Percentiles rank a stretch among this genome's conserved stretches.
phyloP scores from a whole-genome alignment of 2,113 vertebrate species.

The Eurystomus gularis region DNA sequence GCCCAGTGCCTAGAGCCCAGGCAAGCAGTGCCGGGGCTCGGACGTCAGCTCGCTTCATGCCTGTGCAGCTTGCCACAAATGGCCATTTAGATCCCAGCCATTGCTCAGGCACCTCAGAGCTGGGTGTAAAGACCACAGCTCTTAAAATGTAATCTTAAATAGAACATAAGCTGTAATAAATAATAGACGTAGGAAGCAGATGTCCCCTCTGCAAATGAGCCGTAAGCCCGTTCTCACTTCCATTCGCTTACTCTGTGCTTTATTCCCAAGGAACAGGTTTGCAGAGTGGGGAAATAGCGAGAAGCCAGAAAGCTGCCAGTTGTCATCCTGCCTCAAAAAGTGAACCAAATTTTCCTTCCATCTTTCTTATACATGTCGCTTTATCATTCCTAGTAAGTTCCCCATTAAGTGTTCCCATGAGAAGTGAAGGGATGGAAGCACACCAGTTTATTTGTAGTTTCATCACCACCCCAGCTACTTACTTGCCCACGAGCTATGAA shows the following conservation, averaged over 20 bases:
- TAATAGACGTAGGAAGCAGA: neutral
- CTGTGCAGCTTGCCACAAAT: neutral
- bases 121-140: neutral
- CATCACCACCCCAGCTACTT: neutral
- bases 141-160: neutral
- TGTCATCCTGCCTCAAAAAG: neutral
- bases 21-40: neutral
- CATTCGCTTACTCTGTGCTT: neutral
- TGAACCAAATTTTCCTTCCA: neutral
- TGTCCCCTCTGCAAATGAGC: neutral
- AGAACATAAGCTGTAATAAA: neutral
- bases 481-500: neutral
- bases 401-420: neutral
- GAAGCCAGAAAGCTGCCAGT: neutral
- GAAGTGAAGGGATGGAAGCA: neutral
- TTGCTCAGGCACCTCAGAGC: neutral
- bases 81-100: neutral
- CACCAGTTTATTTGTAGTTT: neutral
- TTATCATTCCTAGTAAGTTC: neutral
- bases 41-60: rapidly evolving
- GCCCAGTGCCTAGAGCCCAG: neutral
- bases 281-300: neutral
- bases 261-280: neutral
- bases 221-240: neutral
- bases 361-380: neutral